A percentile compares a stretch with the other conserved stretches of the same genome.
These are phyloP conservation scores for Empidonax alnorum DNA, from an alignment of 2,113 vertebrate genomes.

Conservation along the genomic window DNA sequence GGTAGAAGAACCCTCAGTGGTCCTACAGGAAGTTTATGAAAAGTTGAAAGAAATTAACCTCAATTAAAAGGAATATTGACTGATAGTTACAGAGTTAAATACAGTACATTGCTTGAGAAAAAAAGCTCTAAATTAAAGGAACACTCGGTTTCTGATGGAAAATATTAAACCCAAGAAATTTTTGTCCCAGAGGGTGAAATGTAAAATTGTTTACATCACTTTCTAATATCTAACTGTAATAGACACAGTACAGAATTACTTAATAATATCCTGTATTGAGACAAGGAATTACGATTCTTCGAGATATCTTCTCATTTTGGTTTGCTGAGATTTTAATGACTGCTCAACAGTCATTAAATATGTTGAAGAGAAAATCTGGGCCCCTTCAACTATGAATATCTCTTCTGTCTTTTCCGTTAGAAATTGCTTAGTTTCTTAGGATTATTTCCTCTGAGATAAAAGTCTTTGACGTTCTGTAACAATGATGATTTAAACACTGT, in stretches of 20 bases:
- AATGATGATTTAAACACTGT: not conserved
- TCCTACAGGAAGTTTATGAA: slow-evolving; percentile 57
- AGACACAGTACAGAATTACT: slow-evolving; percentile 45
- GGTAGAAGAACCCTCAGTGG: slow-evolving; percentile 53
- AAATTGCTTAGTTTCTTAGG: not conserved
- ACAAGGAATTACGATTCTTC: slow-evolving; percentile 32
- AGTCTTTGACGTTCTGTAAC: not conserved
- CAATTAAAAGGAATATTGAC: slow-evolving; percentile 78
- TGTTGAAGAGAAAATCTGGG: not conserved
- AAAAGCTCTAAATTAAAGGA: slow-evolving; percentile 73
- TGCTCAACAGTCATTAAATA: slow-evolving; percentile 62
- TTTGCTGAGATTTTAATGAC: slow-evolving; percentile 24
- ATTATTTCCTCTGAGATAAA: not conserved
- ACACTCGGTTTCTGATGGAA: slow-evolving; percentile 73
- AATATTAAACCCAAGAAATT: slow-evolving; percentile 54
- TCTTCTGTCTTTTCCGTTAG: not conserved
- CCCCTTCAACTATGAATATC: not conserved
- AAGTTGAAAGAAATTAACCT: slow-evolving; percentile 82
- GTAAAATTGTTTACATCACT: slow-evolving; percentile 43
- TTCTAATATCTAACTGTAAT: slow-evolving; percentile 30
- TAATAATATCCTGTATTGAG: slow-evolving; percentile 4
- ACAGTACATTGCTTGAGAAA: slow-evolving; percentile 69
- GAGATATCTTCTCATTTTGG: slow-evolving; percentile 18
- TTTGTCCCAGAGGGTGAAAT: slow-evolving; percentile 44
- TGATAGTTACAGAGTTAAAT: slow-evolving; percentile 73